A percentile compares a stretch with the other conserved stretches of the same genome.
Evolutionary conservation across 2,113 vertebrate genomes (phyloP).

Genomic region (Globicephala melas): DNA sequence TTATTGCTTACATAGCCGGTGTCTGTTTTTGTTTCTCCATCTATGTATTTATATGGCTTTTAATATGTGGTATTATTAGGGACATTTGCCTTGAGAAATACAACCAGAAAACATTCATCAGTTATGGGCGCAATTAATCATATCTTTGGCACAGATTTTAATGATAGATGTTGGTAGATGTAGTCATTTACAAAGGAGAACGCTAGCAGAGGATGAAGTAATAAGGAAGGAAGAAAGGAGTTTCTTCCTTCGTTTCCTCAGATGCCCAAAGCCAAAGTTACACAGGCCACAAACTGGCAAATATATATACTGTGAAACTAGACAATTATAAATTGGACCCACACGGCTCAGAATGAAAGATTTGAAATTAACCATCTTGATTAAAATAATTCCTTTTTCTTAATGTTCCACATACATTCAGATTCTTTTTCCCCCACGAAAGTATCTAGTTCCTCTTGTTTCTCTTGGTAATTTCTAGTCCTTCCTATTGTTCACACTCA

Average conservation of each 20-base stretch:
- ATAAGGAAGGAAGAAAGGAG: not conserved
- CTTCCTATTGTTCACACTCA: not conserved
- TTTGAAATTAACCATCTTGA: not conserved
- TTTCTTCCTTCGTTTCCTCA: not conserved
- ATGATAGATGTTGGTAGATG: not conserved
- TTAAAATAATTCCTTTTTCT: not conserved
- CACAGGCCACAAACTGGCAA: not conserved
- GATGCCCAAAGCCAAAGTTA: not conserved
- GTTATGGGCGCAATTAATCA: not conserved
- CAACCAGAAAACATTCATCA: not conserved
- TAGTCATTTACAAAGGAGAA: not conserved
- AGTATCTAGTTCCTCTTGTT: not conserved
- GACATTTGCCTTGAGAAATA: not conserved
- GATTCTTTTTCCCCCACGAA: not conserved
- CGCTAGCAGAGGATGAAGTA: not conserved
- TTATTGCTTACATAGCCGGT: not conserved
- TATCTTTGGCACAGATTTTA: not conserved
- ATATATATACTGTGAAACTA: not conserved
- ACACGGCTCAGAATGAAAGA: not conserved
- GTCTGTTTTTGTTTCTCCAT: not conserved
- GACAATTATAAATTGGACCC: not conserved
- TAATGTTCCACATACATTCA: not conserved
- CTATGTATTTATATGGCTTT: not conserved
- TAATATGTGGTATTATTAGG: not conserved
- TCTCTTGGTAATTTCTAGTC: not conserved